phyloP scores from a whole-genome alignment of 2,797 vertebrate genomes.

The Fundulus diaphanus region DNA sequence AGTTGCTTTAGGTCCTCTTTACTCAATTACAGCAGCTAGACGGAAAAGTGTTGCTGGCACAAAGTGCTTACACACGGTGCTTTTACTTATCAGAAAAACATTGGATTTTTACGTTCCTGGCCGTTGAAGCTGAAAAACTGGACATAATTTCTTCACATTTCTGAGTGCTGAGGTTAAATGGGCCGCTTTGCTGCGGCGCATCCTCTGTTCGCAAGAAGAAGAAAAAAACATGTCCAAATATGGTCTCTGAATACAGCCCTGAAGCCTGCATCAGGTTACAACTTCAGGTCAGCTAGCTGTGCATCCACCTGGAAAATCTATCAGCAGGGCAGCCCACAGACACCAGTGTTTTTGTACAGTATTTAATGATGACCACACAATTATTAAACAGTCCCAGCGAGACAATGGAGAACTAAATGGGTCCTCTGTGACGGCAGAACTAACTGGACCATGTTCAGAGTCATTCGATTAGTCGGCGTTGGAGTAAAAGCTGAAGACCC shows the following conservation, averaged over 20 bases:
- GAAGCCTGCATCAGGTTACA: no score
- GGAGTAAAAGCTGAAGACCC: conserved; percentile 26
- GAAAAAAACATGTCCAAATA: not conserved
- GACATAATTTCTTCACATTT: not conserved
- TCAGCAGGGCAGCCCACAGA: not conserved
- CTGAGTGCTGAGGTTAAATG: not conserved
- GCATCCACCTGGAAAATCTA: not conserved
- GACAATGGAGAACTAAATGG: conserved; percentile 27
- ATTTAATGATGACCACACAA: conserved; percentile 11
- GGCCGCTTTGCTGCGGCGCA: not conserved
- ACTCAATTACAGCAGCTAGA: not conserved
- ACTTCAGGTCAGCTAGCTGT: not conserved
- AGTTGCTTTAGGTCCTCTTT: not conserved
- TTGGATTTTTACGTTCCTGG: not conserved
- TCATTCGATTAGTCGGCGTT: conserved; percentile 29
- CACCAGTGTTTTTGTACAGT: not conserved
- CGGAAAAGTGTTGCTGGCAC: not conserved
- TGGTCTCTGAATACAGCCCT: no score
- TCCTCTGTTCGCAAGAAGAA: not conserved
- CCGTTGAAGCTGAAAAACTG: not conserved
- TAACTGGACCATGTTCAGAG: conserved; percentile 24
- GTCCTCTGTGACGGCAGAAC: conserved; percentile 17
- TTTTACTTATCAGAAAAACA: not conserved
- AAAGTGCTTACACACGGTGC: not conserved
- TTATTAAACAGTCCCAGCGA: conserved; percentile 27